Evolutionary conservation across 2,888 invertebrate genomes (phyloP), one percentile per base, ranked within the genome.

Genomic region (Scrobipalpa atriplicella): DNA sequence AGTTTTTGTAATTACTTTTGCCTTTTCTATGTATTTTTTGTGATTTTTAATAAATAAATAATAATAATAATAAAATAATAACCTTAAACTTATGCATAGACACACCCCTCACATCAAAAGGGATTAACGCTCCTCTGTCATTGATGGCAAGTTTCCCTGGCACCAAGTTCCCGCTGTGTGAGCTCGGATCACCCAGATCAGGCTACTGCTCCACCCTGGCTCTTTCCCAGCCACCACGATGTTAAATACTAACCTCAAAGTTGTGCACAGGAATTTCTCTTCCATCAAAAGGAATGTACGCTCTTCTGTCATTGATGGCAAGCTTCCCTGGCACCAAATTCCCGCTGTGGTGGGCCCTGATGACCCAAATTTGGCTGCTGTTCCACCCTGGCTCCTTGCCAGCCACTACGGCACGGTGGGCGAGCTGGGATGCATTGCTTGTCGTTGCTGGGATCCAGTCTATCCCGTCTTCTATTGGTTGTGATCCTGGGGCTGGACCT

Each of bases 1-100:
- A n/a, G n/a, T n/a, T n/a, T n/a, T n/a, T n/a, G n/a, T n/a, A n/a
- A n/a, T n/a, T n/a, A n/a, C n/a, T n/a, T n/a, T n/a, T n/a, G n/a
- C n/a, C n/a, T n/a, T n/a, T n/a, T n/a, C n/a, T n/a, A n/a, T n/a
- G n/a, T n/a, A n/a, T n/a, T n/a, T n/a, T n/a, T n/a, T n/a, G n/a
- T n/a, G n/a, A n/a, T n/a, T n/a, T n/a, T n/a, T n/a, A n/a, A n/a
- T 29, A 29, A 29, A 29, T 29, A 29, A 29, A 29, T 29, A 29
- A n/a, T n/a, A n/a, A n/a, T n/a, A n/a, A 41, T 41, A 8, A 7
- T 1, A 41, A 51, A 16, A 2, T n/a, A 13, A 5, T 10, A 19
- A 92, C 93, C 85, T 93, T 92, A 77, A 93, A 88, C 67, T 89
- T 89, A 71, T 90, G 86, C 1, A 93, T 89, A 10, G 87, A 83